phyloP scores from a whole-genome alignment of 92 coral and sea anemone species.

The Epizoanthus scotinus region DNA sequence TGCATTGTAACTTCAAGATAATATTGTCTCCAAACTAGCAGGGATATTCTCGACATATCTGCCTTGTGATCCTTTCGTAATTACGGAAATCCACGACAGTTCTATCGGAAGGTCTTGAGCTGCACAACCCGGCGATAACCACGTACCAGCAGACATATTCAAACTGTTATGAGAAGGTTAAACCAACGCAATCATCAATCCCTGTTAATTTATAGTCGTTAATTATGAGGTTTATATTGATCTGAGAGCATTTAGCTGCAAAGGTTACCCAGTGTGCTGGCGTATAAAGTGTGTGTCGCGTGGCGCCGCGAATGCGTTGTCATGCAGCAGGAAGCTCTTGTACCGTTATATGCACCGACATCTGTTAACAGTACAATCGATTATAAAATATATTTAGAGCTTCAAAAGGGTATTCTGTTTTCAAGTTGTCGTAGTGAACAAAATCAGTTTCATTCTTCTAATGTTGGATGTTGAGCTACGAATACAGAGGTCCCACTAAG shows the following conservation, averaged over 20 bases:
- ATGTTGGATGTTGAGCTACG: no score
- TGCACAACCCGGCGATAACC: conserved; percentile 22
- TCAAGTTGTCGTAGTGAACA: no score
- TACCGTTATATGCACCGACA: not conserved
- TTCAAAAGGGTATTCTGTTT: no score
- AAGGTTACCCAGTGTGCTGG: not conserved
- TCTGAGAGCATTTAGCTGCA: not conserved
- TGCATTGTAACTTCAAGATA: not conserved
- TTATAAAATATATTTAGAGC: no score
- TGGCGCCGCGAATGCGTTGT: not conserved
- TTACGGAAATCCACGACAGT: conserved; percentile 3
- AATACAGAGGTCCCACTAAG: no score
- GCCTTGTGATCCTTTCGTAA: not conserved
- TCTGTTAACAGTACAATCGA: not conserved
- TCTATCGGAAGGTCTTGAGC: not conserved
- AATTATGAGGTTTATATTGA: not conserved
- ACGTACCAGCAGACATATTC: not conserved
- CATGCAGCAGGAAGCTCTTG: not conserved
- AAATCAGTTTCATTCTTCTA: no score
- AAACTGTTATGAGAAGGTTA: conserved; percentile 1
- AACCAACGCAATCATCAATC: not conserved
- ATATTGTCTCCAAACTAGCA: not conserved
- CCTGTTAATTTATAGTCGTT: not conserved
- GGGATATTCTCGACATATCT: not conserved
- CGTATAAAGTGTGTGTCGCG: not conserved